phyloP scores from a whole-genome alignment of 1,140 invertebrate genomes.

The Adoxophyes honmai region DNA sequence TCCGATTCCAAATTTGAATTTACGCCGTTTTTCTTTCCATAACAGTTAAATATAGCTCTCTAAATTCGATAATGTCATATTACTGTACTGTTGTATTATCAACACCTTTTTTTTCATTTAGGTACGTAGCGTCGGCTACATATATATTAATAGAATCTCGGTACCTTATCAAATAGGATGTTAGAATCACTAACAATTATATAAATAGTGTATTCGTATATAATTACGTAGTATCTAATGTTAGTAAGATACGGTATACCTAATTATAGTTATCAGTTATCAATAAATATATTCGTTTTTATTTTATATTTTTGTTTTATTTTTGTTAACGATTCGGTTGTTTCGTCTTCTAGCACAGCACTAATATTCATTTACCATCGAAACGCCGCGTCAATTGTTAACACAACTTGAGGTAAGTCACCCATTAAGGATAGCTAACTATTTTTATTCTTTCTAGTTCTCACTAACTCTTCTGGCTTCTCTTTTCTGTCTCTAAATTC shows the following conservation, averaged over 20 bases:
- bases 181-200: not conserved
- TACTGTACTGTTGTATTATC: not conserved
- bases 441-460: not conserved
- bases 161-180: conserved; percentile 39
- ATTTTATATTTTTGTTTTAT: conserved; percentile 74
- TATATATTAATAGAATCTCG: conserved; percentile 61
- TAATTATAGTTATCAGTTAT: too few relatives aligned
- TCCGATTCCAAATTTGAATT: not conserved
- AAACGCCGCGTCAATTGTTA: not conserved
- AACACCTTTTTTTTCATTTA: not conserved
- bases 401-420: conserved; percentile 16
- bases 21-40: not conserved
- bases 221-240: conserved; percentile 54
- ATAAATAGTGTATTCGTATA: conserved; percentile 42
- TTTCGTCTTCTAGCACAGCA: conserved; percentile 18
- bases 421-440: not conserved
- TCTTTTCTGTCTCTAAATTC: too few relatives aligned
- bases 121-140: not conserved
- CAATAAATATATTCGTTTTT: conserved; percentile 76
- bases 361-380: conserved; percentile 1
- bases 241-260: conserved; percentile 57
- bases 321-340: conserved; percentile 52
- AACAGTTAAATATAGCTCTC: conserved; percentile 5
- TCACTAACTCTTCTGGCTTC: not conserved
- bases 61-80: conserved; percentile 6